Conservation (phyloP, 2,113 vertebrate genomes). For the Oreotragus oreotragus region DNA sequence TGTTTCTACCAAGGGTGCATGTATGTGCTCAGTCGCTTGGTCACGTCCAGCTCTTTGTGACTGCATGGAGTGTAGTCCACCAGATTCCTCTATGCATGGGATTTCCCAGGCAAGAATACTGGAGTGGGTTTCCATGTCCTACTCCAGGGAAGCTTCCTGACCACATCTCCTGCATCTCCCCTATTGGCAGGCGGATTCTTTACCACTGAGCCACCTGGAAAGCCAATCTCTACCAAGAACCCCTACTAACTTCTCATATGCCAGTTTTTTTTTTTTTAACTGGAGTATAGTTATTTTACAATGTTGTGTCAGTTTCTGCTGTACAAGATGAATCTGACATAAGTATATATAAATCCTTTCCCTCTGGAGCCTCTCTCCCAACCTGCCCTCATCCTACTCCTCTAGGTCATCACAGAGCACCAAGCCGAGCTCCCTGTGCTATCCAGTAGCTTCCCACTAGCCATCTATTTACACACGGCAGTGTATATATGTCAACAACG, state of each 20-base stretch:
- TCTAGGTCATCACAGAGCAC: neutral
- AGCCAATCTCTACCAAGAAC: neutral
- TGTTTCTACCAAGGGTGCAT: neutral
- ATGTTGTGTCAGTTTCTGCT: neutral
- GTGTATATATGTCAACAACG: neutral
- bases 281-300: neutral
- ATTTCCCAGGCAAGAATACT: neutral
- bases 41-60: neutral
- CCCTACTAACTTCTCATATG: neutral
- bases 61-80: neutral
- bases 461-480: neutral
- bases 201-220: neutral
- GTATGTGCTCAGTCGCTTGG: neutral
- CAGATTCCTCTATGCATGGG: neutral
- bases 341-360: neutral
- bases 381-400: neutral
- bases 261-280: neutral
- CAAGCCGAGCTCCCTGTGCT: neutral
- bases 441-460: neutral
- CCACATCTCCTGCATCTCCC: neutral
- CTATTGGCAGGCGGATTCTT: neutral
- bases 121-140: neutral
- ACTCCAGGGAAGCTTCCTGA: neutral
- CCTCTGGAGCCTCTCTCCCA: neutral
- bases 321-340: neutral